Percentiles rank a stretch among this genome's conserved stretches.
Evolutionary conservation across 2,113 vertebrate genomes (phyloP).

Genomic region (Ptilonorhynchus violaceus): DNA sequence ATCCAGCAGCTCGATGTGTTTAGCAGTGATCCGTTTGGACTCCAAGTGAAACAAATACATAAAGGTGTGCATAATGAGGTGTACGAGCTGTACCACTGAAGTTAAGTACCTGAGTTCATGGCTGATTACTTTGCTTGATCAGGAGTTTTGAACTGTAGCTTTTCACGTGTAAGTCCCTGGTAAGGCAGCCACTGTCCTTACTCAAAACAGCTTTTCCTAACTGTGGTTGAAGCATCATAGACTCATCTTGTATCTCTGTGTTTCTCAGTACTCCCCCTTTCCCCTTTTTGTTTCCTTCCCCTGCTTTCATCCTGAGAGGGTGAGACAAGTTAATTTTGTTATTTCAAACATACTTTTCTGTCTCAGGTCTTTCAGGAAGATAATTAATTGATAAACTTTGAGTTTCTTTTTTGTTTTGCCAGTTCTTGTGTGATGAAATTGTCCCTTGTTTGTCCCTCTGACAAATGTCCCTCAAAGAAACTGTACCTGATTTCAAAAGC

Average conservation of each 20-base stretch:
- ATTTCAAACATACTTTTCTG: not conserved
- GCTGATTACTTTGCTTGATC: not conserved
- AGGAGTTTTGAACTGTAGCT: not conserved
- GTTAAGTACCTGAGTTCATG: not conserved
- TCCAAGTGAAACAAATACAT: not conserved
- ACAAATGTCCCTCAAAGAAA: conserved; percentile 20
- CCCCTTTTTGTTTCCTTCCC: not conserved
- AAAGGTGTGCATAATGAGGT: not conserved
- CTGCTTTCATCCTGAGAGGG: not conserved
- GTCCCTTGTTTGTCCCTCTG: conserved; percentile 16
- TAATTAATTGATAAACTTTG: not conserved
- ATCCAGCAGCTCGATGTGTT: not conserved
- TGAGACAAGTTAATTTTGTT: not conserved
- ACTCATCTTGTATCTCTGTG: not conserved
- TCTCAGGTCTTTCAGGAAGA: not conserved
- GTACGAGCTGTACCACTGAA: not conserved
- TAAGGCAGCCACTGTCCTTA: not conserved
- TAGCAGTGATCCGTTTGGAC: not conserved
- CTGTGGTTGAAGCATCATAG: not conserved
- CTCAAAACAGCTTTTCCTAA: not conserved
- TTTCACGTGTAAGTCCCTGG: not conserved
- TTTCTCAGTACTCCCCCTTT: not conserved
- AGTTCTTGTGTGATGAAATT: conserved; percentile 40
- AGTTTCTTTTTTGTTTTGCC: not conserved
- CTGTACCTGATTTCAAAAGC: conserved; percentile 50